Evolutionary conservation across 1,140 invertebrate genomes (phyloP).

Genomic region (Meloidogyne floridensis): DNA sequence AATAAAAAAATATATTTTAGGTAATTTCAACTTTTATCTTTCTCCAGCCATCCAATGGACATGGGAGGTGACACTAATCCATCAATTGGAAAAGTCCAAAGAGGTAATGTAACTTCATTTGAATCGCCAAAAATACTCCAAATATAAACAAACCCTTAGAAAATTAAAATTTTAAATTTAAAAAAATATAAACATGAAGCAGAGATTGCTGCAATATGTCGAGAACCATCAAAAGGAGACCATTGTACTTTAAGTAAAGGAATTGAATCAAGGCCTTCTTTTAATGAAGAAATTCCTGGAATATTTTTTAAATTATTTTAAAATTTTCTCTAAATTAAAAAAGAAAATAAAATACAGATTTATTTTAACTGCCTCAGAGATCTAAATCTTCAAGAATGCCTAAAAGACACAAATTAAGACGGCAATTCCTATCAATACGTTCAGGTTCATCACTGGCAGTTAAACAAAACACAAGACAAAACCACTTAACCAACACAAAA

Average conservation of each 20-base stretch:
- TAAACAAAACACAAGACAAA: neutral
- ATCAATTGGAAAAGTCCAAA: conserved; percentile 21
- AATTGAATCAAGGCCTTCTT: conserved; percentile 9
- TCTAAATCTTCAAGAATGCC: neutral
- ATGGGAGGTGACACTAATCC: conserved; percentile 14
- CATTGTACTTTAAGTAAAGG: conserved; percentile 16
- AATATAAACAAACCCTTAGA: conserved; percentile 22
- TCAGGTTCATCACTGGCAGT: conserved; percentile 2
- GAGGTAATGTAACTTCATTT: neutral
- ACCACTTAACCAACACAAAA: neutral
- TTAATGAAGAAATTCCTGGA: neutral
- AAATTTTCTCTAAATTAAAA: neutral
- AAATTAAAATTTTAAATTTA: neutral
- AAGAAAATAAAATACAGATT: neutral
- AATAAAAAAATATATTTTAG: neutral
- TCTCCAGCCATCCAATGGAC: conserved; percentile 23
- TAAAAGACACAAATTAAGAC: conserved; percentile 6
- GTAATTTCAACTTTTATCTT: conserved; percentile 23
- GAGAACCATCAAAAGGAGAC: conserved; percentile 19
- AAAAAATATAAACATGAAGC: conserved; percentile 1
- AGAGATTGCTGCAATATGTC: conserved; percentile 20
- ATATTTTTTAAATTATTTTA: neutral
- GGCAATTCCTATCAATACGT: conserved; percentile 19
- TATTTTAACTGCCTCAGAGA: conserved; percentile 18
- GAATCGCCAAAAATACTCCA: conserved; percentile 16